Base-by-base conservation (phyloP, 2,888 invertebrate genomes). In the Patella caerulea region DNA sequence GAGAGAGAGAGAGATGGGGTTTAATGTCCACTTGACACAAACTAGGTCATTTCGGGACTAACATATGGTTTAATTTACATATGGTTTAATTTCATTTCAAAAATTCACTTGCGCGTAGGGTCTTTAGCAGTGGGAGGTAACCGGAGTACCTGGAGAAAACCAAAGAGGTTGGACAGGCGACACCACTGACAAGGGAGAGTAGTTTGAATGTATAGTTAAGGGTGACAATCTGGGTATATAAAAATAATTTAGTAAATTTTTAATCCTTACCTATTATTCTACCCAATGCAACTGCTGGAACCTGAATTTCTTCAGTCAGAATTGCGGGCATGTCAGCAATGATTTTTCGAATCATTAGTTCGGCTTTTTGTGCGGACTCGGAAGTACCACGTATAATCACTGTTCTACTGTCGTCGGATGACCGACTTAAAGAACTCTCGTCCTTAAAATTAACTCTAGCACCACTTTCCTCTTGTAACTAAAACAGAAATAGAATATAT, bases 341-440 rank as follows among this genome's bases (percentile, higher is more conserved):
- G 2, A 94, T 94, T 82, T 95, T 94, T 14, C 94, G 93, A 12
- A 97, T 93, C 86, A 95, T 86, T 29, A 88, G 79, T 87, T 96
- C 95, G 0, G 97, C 97, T 29, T 94, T 91, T 82, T 94, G 94
- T 0, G 95, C 94, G 71, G 94, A 93, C 79, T 95, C 94, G 0
- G 92, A 91, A 0, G 93, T 92, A 0, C 97, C 97, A 75, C 93
- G 92, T 81, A 98, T 95, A 15, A 94, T 92, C 87, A 96, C 96
- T 12, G 94, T 93, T 83, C 95, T 92, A 7, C 86, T 86, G 17
- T 78, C 72, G 34, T 93, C 91, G 0, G 92, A 93, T 2, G 89
- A 81, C 3, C 78, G 34, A 55, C 24, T 78, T 73, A 53, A 24
- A 55, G 70, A 56, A 84, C 88, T 86, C 78, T 90, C 88, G 83